These are phyloP conservation scores for Dolichotis patagonum DNA, from an alignment of 2,113 vertebrate species.

Conservation along the genomic window DNA sequence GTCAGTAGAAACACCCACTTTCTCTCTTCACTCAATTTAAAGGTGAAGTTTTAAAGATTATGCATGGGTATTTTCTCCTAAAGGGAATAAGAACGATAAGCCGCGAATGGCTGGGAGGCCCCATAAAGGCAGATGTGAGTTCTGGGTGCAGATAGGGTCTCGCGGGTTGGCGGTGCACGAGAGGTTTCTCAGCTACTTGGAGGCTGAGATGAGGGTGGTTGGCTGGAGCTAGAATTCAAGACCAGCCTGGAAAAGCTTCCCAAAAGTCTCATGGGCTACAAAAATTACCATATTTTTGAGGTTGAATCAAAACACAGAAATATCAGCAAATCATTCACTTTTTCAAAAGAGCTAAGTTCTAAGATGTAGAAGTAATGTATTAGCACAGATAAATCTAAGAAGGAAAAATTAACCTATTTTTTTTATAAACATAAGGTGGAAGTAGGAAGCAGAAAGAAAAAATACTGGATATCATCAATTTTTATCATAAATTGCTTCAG, in stretches of 20 bases:
- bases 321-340: not conserved
- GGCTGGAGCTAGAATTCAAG: not conserved
- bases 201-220: not conserved
- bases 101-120: not conserved
- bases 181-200: not conserved
- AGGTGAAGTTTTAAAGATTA: not conserved
- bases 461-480: not conserved
- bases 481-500: slow-evolving; percentile 5
- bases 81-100: not conserved
- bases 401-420: not conserved
- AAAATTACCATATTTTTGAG: not conserved
- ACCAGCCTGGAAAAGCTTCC: not conserved
- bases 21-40: not conserved
- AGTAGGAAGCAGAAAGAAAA: not conserved
- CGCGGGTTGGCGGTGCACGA: not conserved
- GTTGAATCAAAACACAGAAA: slow-evolving; percentile 28
- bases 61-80: slow-evolving; percentile 9
- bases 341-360: not conserved
- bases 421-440: not conserved
- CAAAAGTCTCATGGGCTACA: not conserved
- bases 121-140: not conserved
- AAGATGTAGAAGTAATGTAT: not conserved
- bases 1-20: not conserved
- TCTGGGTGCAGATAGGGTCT: not conserved
- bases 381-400: slow-evolving; percentile 33